Base-by-base conservation (phyloP, 2,113 vertebrate species). In the Anguilla rostrata region DNA sequence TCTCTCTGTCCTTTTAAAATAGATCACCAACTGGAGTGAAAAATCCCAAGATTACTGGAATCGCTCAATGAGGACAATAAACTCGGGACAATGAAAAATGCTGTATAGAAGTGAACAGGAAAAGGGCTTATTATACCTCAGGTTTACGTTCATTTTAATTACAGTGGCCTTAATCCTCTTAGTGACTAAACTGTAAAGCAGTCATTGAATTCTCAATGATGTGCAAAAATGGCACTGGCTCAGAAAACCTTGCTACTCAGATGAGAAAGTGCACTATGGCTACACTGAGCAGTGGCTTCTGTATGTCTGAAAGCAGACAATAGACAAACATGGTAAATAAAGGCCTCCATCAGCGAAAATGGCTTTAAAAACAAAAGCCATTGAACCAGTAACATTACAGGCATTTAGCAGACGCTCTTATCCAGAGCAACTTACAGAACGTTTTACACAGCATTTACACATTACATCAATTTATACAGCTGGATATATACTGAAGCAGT, bases 61-160 rank as follows among this genome's bases (percentile, higher is more conserved):
- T 66, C 22, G 2, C 60, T 84, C 78, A n/a, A 85, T 82, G 53
- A 71, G 8, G 3, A 39, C 22, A 84, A 86, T 71, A 89, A 90
- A 89, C 63, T 29, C 11, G 26, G 43, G 60, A 66, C 18, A 4
- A 66, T 22, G 43, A 8, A 66, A 26, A 26, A 22, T 26, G 22
- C 7, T 66, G 2, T 26, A 16, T 60, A n/a, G 34, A 79, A 79
- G 14, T 39, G 78, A 34, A 16, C 6, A 29, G 29, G 60, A 26
- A 66, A 22, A 66, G 4, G 49, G 49, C 34, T 34, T 34, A 34
- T 53, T 53, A 53, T 66, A 39, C 39, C 78, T 79, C 29, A 79
- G 78, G 12, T 34, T 29, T 39, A 53, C 14, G 29, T 79, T 79
- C 22, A 79, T 16, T 39, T 7, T 39, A 79, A 34, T 18, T 29